phyloP scores from a whole-genome alignment of 1,140 invertebrate genomes.

The Hycleus cichorii region DNA sequence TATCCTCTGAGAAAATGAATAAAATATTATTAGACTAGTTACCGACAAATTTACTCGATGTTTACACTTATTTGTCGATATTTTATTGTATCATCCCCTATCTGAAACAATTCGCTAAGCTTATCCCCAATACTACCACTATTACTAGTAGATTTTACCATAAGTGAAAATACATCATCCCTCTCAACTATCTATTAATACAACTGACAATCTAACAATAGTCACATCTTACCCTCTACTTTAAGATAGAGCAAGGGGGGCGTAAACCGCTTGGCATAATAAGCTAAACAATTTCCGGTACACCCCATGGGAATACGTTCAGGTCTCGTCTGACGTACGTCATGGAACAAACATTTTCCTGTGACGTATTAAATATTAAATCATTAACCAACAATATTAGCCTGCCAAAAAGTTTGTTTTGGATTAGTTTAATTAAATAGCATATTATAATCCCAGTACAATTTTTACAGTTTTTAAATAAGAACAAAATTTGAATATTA shows the following conservation, averaged over 20 bases:
- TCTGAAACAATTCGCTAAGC: too few species aligned
- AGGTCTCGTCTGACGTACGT: constrained; percentile 18
- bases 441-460: too few species aligned
- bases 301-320: constrained; percentile 14
- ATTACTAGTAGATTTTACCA: too few species aligned
- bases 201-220: constrained; percentile 19
- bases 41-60: background rate
- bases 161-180: too few species aligned
- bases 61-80: background rate
- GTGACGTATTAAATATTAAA: constrained; percentile 23
- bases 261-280: constrained; percentile 25
- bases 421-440: too few species aligned
- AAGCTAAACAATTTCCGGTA: constrained; percentile 22
- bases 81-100: too few species aligned
- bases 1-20: constrained; percentile 16
- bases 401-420: too few species aligned
- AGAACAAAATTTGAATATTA: too few species aligned
- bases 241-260: constrained; percentile 1
- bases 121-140: too few species aligned
- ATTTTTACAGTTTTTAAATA: too few species aligned
- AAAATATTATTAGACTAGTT: constrained; percentile 10
- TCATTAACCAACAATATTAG: constrained; percentile 10
- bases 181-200: constrained; percentile 4
- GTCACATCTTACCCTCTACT: constrained; percentile 12
- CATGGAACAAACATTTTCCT: constrained; percentile 15